Evolutionary conservation across 2,113 vertebrate genomes (phyloP).

Genomic region (Larimichthys crocea): DNA sequence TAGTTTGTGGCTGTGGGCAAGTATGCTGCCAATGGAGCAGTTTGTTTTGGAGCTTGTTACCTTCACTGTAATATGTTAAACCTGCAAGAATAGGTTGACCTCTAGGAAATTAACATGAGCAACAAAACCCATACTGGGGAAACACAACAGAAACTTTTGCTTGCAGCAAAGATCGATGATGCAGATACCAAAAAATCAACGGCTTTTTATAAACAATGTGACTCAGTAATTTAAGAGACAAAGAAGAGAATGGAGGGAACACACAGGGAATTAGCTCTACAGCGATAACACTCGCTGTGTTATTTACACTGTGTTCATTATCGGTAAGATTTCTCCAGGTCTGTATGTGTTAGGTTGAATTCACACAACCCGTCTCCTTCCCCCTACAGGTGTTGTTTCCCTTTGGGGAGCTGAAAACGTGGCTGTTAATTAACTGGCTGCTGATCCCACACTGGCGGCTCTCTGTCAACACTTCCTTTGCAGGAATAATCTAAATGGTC

Average conservation of each 20-base stretch:
- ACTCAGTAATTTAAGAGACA: background rate
- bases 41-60: constrained; percentile 27
- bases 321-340: constrained; percentile 34
- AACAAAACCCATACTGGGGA: background rate
- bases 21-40: background rate
- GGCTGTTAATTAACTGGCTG: constrained; percentile 74
- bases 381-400: constrained; percentile 61
- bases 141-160: background rate
- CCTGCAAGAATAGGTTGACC: constrained; percentile 32
- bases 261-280: constrained; percentile 8
- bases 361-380: constrained; percentile 30
- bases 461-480: constrained; percentile 78
- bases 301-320: constrained; percentile 44
- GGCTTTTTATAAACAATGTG: constrained; percentile 5
- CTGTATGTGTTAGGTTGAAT: constrained; percentile 51
- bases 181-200: background rate
- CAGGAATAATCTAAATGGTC: constrained; percentile 68
- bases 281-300: background rate
- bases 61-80: constrained; percentile 23
- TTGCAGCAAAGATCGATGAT: constrained; percentile 1
- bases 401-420: constrained; percentile 59
- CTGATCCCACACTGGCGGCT: constrained; percentile 51
- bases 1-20: constrained; percentile 21
- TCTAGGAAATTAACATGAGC: constrained; percentile 15
- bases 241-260: background rate